Conservation (phyloP, 2,797 vertebrate genomes). For the Dipus sagitta region DNA sequence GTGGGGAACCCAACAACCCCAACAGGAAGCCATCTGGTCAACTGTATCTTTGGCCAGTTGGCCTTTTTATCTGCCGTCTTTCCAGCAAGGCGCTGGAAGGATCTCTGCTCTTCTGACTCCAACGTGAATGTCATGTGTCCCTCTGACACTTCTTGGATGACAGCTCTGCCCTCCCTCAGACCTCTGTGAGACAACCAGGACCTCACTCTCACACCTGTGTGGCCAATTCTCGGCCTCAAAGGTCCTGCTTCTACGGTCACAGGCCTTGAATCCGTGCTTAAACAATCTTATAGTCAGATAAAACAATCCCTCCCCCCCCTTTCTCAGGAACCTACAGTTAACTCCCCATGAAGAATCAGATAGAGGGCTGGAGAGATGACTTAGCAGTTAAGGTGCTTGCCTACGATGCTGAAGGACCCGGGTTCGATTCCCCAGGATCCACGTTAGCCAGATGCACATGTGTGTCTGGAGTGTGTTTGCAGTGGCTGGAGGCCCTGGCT, state of each 20-base stretch:
- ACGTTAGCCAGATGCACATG: no score
- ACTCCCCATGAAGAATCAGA: no score
- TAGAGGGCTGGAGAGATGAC: no score
- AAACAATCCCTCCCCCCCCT: background rate
- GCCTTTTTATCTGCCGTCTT: background rate
- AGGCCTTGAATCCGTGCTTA: conserved; percentile 21
- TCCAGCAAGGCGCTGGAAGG: background rate
- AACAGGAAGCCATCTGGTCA: background rate
- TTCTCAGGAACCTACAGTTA: background rate
- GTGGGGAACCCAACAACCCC: background rate
- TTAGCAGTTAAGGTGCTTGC: no score
- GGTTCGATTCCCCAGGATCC: no score
- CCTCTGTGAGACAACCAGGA: background rate
- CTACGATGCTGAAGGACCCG: no score
- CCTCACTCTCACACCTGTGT: background rate
- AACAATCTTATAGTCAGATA: background rate
- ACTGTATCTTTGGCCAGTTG: background rate
- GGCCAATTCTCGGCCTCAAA: background rate
- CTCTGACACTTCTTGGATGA: background rate
- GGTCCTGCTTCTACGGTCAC: background rate
- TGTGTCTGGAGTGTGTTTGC: no score
- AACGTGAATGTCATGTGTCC: background rate
- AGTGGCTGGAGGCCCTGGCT: no score
- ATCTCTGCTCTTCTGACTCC: background rate
- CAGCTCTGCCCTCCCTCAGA: background rate